A percentile compares a stretch with the other conserved stretches of the same genome.
phyloP scores from a whole-genome alignment of 2,797 vertebrate species.

The Aphelocoma californica region DNA sequence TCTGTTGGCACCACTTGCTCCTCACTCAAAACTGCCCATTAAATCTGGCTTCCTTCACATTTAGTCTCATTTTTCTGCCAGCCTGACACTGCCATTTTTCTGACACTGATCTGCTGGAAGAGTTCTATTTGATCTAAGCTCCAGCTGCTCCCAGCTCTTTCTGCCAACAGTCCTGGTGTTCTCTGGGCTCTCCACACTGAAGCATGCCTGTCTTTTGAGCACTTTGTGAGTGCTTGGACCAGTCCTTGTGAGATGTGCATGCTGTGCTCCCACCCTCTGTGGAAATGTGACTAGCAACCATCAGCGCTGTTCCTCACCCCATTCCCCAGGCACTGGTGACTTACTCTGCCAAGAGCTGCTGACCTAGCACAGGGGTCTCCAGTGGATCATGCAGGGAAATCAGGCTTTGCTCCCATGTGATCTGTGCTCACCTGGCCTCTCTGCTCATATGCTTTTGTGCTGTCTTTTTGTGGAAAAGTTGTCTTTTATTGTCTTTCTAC shows the following conservation, averaged over 20 bases:
- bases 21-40: not conserved
- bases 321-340: not conserved
- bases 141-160: not conserved
- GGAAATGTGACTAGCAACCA: not conserved
- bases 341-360: not conserved
- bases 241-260: not conserved
- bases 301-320: not conserved
- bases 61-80: not conserved
- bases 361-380: not conserved
- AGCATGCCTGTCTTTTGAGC: not conserved
- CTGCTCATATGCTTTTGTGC: conserved; percentile 8
- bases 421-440: not conserved
- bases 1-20: not conserved
- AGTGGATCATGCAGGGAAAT: not conserved
- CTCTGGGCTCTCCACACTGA: not conserved
- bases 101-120: not conserved
- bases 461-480: not conserved
- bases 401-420: not conserved
- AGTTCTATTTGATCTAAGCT: not conserved
- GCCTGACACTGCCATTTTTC: not conserved
- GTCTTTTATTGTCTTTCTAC: not conserved
- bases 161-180: not conserved
- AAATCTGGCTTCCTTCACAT: not conserved
- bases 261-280: not conserved
- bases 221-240: not conserved